These are phyloP conservation scores for Monochamus saltuarius DNA, from an alignment of 1,140 invertebrate species.

Conservation along the genomic window DNA sequence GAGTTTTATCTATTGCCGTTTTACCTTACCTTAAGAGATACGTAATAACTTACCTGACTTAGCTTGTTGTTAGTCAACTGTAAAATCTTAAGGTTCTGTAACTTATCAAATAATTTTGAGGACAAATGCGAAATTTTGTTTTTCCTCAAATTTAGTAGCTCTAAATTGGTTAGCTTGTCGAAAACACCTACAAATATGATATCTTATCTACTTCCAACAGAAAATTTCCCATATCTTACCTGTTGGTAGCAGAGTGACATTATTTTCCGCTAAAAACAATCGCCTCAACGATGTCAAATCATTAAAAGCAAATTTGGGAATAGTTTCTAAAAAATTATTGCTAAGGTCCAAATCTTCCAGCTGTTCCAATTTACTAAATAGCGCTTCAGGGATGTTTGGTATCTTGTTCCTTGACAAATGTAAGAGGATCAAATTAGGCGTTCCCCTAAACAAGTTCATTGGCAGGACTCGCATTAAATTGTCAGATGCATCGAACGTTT, in stretches of 20 bases:
- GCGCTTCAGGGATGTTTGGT: constrained; percentile 44
- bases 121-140: constrained; percentile 55
- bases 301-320: constrained; percentile 59
- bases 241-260: constrained; percentile 47
- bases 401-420: constrained; percentile 65
- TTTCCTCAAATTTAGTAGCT: constrained; percentile 57
- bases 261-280: constrained; percentile 62
- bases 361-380: constrained; percentile 51
- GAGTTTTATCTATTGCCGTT: background rate
- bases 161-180: constrained; percentile 51
- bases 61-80: constrained; percentile 50
- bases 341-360: constrained; percentile 58
- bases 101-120: constrained; percentile 51
- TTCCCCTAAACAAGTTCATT: constrained; percentile 62
- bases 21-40: background rate
- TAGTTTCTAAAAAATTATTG: constrained; percentile 53
- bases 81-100: constrained; percentile 53
- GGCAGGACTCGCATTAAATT: constrained; percentile 67
- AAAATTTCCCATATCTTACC: constrained; percentile 30
- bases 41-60: constrained; percentile 34
- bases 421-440: constrained; percentile 64
- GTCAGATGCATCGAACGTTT: constrained; percentile 72
- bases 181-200: constrained; percentile 49
- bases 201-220: constrained; percentile 52
- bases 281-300: constrained; percentile 59